Evolutionary conservation across 2,797 vertebrate genomes (phyloP).

Genomic region (Anas flavirostris): DNA sequence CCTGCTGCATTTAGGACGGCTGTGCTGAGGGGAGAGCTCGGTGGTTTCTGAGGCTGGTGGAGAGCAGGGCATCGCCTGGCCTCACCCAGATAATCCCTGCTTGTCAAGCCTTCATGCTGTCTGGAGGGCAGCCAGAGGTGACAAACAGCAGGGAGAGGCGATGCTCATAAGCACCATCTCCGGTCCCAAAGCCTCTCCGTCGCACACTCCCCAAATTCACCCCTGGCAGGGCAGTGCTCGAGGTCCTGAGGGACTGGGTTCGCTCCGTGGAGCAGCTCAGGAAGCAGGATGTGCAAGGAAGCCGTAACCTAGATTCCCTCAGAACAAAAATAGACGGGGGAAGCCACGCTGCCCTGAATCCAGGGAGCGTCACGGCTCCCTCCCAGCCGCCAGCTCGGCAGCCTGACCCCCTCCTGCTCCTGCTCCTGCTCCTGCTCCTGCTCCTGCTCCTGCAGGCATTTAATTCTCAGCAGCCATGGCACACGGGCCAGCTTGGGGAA

Average conservation of each 20-base stretch:
- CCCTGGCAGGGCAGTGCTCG: neutral
- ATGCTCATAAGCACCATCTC: neutral
- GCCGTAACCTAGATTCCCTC: slow-evolving; percentile 25
- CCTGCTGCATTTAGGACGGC: neutral
- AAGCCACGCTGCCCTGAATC: neutral
- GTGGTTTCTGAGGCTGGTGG: neutral
- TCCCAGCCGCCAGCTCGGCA: too few relatives aligned
- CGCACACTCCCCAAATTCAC: neutral
- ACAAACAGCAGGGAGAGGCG: neutral
- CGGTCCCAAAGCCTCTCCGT: neutral
- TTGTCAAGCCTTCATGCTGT: too few relatives aligned
- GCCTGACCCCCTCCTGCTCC: neutral
- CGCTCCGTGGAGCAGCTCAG: fast-evolving
- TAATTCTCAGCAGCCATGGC: neutral
- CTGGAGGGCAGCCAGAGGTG: neutral
- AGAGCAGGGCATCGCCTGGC: neutral
- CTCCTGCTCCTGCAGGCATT: neutral
- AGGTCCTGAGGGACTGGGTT: neutral
- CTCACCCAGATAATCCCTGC: neutral
- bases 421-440: neutral
- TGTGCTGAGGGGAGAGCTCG: neutral
- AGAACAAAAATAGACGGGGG: slow-evolving; percentile 14
- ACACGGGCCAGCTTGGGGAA: neutral
- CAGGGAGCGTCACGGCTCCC: neutral
- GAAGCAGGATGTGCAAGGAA: neutral